Percentiles rank a stretch among this genome's conserved stretches.
These are phyloP conservation scores for Caprella mutica DNA, from an alignment of 2,888 invertebrate species.

Conservation along the genomic window DNA sequence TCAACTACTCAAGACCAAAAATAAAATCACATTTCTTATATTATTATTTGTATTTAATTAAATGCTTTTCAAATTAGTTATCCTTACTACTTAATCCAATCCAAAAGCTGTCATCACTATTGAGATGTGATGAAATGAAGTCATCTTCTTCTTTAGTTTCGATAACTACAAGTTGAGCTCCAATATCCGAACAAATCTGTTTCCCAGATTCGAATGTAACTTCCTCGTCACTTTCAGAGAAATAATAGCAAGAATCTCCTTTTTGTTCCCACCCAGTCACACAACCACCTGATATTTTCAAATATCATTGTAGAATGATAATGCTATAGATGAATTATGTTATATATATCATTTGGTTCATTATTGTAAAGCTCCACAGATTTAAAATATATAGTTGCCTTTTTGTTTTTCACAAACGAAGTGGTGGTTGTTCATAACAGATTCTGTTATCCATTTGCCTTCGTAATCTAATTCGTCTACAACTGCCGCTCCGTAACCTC, in stretches of 20 bases:
- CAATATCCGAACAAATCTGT: constrained; percentile 8
- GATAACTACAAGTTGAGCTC: constrained; percentile 17
- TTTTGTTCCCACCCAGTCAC: constrained; percentile 20
- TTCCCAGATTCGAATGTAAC: constrained; percentile 15
- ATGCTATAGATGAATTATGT: no score
- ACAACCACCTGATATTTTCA: constrained; percentile 10
- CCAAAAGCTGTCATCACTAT: constrained; percentile 11
- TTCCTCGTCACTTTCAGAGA: constrained; percentile 12
- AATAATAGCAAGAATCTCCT: constrained; percentile 22
- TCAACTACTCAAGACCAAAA: no score
- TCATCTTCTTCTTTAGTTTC: constrained; percentile 11
- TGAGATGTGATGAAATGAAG: constrained; percentile 9
- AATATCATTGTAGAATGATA: background rate
- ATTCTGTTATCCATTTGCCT: constrained; percentile 3
- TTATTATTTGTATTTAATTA: no score
- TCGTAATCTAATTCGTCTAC: background rate
- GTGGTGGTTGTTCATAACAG: background rate
- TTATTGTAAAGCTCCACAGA: no score
- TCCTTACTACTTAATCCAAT: no score
- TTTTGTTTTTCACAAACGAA: constrained; percentile 1
- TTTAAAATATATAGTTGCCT: no score
- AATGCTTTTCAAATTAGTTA: no score
- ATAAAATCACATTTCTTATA: no score
- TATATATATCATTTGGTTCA: no score
- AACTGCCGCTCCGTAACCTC: background rate